A percentile compares a stretch with the other conserved stretches of the same genome.
These are phyloP conservation scores for Plebejus melissa DNA, from an alignment of 2,888 invertebrate genomes.

Conservation along the genomic window DNA sequence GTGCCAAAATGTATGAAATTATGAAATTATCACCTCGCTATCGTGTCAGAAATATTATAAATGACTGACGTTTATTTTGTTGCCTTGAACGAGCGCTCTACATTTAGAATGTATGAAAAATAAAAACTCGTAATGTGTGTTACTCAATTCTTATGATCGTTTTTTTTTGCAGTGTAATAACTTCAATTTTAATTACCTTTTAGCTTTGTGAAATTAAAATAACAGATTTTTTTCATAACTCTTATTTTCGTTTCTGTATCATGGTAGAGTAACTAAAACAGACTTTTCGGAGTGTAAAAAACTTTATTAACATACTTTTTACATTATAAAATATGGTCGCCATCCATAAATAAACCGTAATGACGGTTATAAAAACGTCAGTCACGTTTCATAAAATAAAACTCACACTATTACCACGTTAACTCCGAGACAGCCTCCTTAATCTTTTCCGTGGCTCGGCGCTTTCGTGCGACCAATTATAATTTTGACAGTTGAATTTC, in stretches of 20 bases:
- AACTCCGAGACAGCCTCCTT: constrained; percentile 42
- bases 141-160: not conserved
- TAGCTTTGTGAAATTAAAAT: not conserved
- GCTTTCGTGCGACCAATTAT: constrained; percentile 75
- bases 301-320: constrained; percentile 2
- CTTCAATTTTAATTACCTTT: not conserved
- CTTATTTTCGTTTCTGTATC: not conserved
- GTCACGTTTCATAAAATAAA: constrained; percentile 32
- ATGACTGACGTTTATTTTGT: not conserved
- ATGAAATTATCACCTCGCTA: not conserved
- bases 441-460: constrained; percentile 57
- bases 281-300: not conserved
- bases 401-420: constrained; percentile 25
- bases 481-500: constrained; percentile 78
- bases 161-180: not conserved
- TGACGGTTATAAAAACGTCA: constrained; percentile 36
- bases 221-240: not conserved
- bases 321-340: constrained; percentile 4
- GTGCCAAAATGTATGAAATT: not conserved
- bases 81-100: not conserved
- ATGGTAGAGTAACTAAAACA: not conserved
- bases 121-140: not conserved
- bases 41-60: constrained; percentile 9
- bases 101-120: constrained; percentile 3
- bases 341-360: constrained; percentile 29